These are phyloP conservation scores for Stenodera caucasica DNA, from an alignment of 2,888 invertebrate genomes.

Conservation along the genomic window DNA sequence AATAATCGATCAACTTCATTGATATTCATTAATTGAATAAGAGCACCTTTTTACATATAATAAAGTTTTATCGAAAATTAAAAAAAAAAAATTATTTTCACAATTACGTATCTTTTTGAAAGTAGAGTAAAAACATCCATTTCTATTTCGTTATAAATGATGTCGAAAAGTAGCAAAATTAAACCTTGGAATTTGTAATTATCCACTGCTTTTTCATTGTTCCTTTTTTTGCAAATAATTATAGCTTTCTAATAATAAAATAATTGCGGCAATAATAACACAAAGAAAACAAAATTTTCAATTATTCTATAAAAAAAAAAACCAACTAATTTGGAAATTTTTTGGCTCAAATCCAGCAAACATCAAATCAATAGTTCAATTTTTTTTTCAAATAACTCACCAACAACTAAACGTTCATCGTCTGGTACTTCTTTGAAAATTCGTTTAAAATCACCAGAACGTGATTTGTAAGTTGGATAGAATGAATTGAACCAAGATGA, in stretches of 20 bases:
- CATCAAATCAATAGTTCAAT: slow-evolving; percentile 2
- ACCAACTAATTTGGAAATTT: too few species aligned
- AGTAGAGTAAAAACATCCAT: too few species aligned
- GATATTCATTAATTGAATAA: too few species aligned
- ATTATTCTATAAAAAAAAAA: too few species aligned
- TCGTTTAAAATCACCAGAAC: slow-evolving; percentile 88
- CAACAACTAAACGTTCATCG: slow-evolving; percentile 90
- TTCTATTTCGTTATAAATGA: not conserved
- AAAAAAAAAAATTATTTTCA: too few species aligned
- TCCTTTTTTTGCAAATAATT: not conserved
- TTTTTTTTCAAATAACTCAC: slow-evolving; percentile 59
- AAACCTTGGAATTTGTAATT: not conserved
- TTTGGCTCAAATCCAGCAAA: not conserved
- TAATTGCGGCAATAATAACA: too few species aligned
- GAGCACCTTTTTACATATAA: too few species aligned
- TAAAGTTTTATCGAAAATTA: too few species aligned
- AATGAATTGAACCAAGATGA: slow-evolving; percentile 84
- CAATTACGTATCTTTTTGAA: too few species aligned
- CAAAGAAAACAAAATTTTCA: too few species aligned
- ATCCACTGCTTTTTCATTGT: not conserved
- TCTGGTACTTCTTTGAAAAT: slow-evolving; percentile 90
- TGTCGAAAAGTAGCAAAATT: not conserved
- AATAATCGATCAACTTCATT: too few species aligned
- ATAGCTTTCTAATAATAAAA: not conserved
- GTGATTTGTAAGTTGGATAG: slow-evolving; percentile 91